These are phyloP conservation scores for Neoaliturus tenellus DNA, from an alignment of 2,888 invertebrate genomes.

Conservation along the genomic window DNA sequence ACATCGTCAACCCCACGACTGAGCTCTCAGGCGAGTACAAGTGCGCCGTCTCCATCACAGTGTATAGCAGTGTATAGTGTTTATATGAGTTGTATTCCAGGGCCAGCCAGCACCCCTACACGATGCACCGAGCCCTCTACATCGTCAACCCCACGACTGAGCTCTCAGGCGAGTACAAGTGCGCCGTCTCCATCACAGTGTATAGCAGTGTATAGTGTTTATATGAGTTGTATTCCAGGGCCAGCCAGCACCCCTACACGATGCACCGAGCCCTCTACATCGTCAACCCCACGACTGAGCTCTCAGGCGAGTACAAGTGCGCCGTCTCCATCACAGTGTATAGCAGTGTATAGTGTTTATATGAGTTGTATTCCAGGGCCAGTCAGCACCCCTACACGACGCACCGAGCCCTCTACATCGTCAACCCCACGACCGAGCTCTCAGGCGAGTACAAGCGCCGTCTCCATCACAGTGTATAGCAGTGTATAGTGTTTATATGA, in stretches of 20 bases:
- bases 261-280: slow-evolving; percentile 84
- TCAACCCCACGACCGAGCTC: slow-evolving; percentile 81
- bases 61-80: no score
- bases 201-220: no score
- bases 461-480: no score
- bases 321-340: slow-evolving; percentile 82
- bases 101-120: slow-evolving; percentile 80
- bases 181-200: slow-evolving; percentile 83
- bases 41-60: slow-evolving; percentile 83
- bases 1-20: slow-evolving; percentile 80
- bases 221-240: slow-evolving; percentile 72
- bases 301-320: slow-evolving; percentile 85
- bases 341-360: no score
- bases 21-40: slow-evolving; percentile 85
- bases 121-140: slow-evolving; percentile 82
- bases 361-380: slow-evolving; percentile 73
- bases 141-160: slow-evolving; percentile 82
- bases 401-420: slow-evolving; percentile 82
- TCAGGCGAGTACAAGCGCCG: slow-evolving; percentile 83
- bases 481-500: slow-evolving; percentile 1
- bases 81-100: slow-evolving; percentile 71
- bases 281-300: slow-evolving; percentile 80
- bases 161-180: slow-evolving; percentile 84
- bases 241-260: slow-evolving; percentile 80
- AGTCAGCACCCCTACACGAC: slow-evolving; percentile 81